Evolutionary conservation across 1,140 invertebrate species (phyloP).

Genomic region (Artemia franciscana): DNA sequence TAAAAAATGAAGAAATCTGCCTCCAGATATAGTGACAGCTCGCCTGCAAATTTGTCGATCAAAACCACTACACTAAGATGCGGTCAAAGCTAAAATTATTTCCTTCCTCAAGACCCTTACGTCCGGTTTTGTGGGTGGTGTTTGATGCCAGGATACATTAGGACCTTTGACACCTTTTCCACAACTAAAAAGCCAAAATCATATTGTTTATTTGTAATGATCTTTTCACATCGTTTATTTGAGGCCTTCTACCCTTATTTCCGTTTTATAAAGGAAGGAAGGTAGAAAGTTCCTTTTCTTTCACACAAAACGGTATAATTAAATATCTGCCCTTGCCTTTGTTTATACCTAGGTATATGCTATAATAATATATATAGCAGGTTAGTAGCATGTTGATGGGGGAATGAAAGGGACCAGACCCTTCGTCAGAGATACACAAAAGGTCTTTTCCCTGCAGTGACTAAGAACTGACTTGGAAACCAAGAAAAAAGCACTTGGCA

Average conservation of each 20-base stretch:
- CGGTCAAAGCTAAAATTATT: not conserved
- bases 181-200: not conserved
- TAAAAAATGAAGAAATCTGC: too few species aligned
- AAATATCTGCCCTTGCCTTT: too few species aligned
- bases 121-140: not conserved
- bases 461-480: too few species aligned
- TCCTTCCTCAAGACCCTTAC: not conserved
- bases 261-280: not conserved
- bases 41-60: not conserved
- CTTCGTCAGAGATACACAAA: too few species aligned
- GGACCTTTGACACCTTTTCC: not conserved
- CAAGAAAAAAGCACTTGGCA: too few species aligned
- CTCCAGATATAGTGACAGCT: not conserved
- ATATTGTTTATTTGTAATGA: not conserved
- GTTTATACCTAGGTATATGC: too few species aligned
- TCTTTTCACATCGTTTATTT: not conserved
- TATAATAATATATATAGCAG: too few species aligned
- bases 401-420: too few species aligned
- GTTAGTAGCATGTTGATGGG: too few species aligned
- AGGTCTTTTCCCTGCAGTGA: too few species aligned
- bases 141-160: not conserved
- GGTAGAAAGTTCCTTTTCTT: not conserved
- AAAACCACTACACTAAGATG: not conserved
- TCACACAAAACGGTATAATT: too few species aligned
- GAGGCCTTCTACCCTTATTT: not conserved